phyloP scores from a whole-genome alignment of 2,888 invertebrate genomes.

The Cantharis rustica region DNA sequence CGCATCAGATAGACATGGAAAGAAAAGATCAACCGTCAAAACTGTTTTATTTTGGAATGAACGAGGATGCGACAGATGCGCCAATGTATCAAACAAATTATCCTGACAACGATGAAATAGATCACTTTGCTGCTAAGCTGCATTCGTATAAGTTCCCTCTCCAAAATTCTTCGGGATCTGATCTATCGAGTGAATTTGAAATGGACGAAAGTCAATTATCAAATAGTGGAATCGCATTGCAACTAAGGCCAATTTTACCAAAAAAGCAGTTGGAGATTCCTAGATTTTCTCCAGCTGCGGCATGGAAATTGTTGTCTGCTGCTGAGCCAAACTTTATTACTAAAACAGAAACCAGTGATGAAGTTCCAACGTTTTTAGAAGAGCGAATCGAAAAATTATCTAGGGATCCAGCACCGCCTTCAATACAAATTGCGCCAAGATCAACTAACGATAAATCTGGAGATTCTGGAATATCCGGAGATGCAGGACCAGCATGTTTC shows the following conservation, averaged over 20 bases:
- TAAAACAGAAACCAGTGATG: constrained; percentile 47
- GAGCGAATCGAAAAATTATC: constrained; percentile 61
- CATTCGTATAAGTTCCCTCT: constrained; percentile 35
- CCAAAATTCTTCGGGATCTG: constrained; percentile 61
- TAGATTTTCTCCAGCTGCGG: constrained; percentile 80
- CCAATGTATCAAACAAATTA: constrained; percentile 7
- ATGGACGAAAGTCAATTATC: constrained; percentile 52
- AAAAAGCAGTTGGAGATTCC: constrained; percentile 78
- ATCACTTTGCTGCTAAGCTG: constrained; percentile 38
- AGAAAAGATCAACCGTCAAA: constrained; percentile 54
- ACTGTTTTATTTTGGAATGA: constrained; percentile 83
- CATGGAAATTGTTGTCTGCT: constrained; percentile 76
- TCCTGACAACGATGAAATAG: constrained; percentile 24
- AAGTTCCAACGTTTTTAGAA: constrained; percentile 55
- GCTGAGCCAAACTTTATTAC: constrained; percentile 58
- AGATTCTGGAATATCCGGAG: constrained; percentile 84
- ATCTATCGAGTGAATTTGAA: constrained; percentile 61
- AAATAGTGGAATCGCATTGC: constrained; percentile 69
- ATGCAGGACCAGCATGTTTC: constrained; percentile 65
- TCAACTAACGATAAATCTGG: constrained; percentile 74
- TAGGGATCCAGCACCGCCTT: constrained; percentile 57
- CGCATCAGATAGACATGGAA: constrained; percentile 45
- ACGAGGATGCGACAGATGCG: constrained; percentile 50
- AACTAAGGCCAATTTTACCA: constrained; percentile 77
- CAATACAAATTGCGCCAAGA: constrained; percentile 58